These are phyloP conservation scores for Phymatocera aterrima DNA, from an alignment of 2,888 invertebrate species.

Conservation along the genomic window DNA sequence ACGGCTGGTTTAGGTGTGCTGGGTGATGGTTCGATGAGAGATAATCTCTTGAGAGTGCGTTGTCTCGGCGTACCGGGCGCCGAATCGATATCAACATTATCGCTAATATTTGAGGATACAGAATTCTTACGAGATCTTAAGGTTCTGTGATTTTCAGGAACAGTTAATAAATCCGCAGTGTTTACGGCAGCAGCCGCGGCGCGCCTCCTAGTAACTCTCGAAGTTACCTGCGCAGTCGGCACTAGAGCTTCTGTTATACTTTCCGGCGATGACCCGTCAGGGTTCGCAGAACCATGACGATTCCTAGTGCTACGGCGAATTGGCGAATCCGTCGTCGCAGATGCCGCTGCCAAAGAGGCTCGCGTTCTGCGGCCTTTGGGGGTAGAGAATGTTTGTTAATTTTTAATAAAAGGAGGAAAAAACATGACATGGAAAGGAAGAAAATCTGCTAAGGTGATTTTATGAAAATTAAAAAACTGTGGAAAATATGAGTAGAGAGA, in stretches of 20 bases:
- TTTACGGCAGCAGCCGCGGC: constrained; percentile 48
- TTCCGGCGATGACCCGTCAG: constrained; percentile 54
- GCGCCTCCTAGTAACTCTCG: constrained; percentile 50
- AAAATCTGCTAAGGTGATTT: neutral
- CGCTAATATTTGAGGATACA: constrained; percentile 56
- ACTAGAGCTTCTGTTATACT: constrained; percentile 53
- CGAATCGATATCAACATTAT: constrained; percentile 53
- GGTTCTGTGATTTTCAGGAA: constrained; percentile 38
- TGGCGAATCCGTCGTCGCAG: constrained; percentile 58
- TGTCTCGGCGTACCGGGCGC: constrained; percentile 38
- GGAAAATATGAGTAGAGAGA: neutral
- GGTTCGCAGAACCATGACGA: constrained; percentile 48
- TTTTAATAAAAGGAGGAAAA: no score
- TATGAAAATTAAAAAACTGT: neutral
- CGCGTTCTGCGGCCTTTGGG: constrained; percentile 55
- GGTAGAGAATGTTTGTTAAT: no score
- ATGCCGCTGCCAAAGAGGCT: constrained; percentile 9
- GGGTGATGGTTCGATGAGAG: constrained; percentile 32
- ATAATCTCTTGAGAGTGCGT: constrained; percentile 51
- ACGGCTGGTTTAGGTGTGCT: constrained; percentile 51
- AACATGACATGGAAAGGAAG: no score
- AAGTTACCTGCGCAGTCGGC: constrained; percentile 21
- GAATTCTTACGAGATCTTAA: constrained; percentile 56
- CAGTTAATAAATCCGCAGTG: neutral
- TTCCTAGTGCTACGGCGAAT: constrained; percentile 62